Conservation (phyloP, 2,888 invertebrate genomes). For the Drosophila neotestacea region DNA sequence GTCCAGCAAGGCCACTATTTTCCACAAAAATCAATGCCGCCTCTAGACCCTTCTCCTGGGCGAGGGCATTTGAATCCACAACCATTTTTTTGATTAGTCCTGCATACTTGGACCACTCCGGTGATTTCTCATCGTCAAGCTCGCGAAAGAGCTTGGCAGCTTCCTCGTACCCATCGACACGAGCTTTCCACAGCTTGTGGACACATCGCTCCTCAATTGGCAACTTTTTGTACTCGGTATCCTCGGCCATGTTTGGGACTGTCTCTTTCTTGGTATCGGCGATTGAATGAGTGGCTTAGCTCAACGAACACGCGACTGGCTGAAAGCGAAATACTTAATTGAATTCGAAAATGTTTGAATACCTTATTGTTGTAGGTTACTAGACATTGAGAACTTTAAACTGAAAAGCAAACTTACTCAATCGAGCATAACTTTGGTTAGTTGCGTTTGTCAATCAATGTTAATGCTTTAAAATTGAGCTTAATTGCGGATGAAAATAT, state of each 20-base stretch:
- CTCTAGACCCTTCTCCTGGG: slow-evolving; percentile 98
- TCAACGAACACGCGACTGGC: slow-evolving; percentile 35
- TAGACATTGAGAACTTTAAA: slow-evolving; percentile 15
- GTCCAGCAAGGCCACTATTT: slow-evolving; percentile 94
- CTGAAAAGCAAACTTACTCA: slow-evolving; percentile 36
- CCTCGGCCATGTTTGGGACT: slow-evolving; percentile 89
- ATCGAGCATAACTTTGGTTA: slow-evolving; percentile 52
- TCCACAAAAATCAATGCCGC: slow-evolving; percentile 96
- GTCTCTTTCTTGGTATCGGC: slow-evolving; percentile 17
- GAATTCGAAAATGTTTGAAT: slow-evolving; percentile 12
- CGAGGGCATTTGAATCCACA: slow-evolving; percentile 96
- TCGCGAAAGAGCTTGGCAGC: slow-evolving; percentile 94
- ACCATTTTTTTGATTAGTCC: slow-evolving; percentile 98
- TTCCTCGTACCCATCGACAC: slow-evolving; percentile 97
- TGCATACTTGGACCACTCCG: slow-evolving; percentile 96
- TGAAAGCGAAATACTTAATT: slow-evolving; percentile 39
- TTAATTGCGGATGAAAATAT: slow-evolving; percentile 63
- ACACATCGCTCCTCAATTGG: slow-evolving; percentile 95
- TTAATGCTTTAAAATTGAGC: slow-evolving; percentile 71
- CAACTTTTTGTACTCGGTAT: slow-evolving; percentile 94
- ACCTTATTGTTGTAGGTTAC: slow-evolving; percentile 15
- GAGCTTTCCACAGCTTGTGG: slow-evolving; percentile 98
- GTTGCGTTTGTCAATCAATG: slow-evolving; percentile 33
- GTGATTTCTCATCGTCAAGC: slow-evolving; percentile 96
- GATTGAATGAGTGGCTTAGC: slow-evolving; percentile 28